These are phyloP conservation scores for Perithous albicinctus DNA, from an alignment of 2,888 invertebrate genomes.

Conservation along the genomic window DNA sequence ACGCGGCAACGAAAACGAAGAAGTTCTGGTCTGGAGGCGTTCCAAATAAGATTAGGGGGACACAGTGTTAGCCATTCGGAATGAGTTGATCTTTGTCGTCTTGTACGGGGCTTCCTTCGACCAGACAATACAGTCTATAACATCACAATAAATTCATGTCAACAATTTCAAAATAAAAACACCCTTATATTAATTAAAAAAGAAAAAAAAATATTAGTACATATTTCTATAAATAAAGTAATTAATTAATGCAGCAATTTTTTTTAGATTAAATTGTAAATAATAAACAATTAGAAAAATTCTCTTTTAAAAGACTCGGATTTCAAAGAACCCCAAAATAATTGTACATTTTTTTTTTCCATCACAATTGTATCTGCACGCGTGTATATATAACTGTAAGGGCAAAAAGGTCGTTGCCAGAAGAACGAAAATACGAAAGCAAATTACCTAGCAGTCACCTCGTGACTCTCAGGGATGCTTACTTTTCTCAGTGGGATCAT, in stretches of 20 bases:
- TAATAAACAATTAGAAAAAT: no score
- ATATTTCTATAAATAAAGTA: no score
- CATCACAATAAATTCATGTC: neutral
- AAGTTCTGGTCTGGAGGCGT: constrained; percentile 76
- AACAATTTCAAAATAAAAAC: neutral
- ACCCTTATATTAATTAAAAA: no score
- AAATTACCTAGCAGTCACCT: constrained; percentile 83
- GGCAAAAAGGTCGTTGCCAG: constrained; percentile 75
- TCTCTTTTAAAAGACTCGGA: neutral
- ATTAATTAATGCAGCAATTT: no score
- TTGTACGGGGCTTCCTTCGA: constrained; percentile 13
- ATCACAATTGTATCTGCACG: no score
- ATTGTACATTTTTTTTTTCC: constrained; percentile 26
- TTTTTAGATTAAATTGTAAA: no score
- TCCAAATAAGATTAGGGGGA: constrained; percentile 80
- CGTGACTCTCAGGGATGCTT: constrained; percentile 68
- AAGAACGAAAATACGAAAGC: constrained; percentile 82
- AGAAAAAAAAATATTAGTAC: no score
- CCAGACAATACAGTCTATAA: neutral
- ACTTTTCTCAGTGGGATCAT: constrained; percentile 55
- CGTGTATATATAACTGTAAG: constrained; percentile 38
- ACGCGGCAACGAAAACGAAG: constrained; percentile 71
- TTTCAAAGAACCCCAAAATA: constrained; percentile 1
- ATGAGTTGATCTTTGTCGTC: constrained; percentile 51
- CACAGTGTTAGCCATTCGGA: constrained; percentile 53